Evolutionary conservation across 2,888 invertebrate genomes (phyloP).

Genomic region (Omphaloscelis lunosa): DNA sequence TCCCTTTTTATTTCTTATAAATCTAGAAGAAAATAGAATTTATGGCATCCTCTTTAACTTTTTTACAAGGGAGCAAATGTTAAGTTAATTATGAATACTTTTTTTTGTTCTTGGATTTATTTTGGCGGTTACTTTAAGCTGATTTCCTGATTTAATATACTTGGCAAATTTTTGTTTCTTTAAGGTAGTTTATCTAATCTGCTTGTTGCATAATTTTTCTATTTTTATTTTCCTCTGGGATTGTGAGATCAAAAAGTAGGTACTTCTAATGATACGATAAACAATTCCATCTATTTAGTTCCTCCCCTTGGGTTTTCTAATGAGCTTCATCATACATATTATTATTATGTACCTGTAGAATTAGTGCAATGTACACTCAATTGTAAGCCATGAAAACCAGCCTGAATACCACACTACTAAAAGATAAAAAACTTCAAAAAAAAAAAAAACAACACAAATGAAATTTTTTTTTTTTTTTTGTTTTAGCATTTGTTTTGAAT

Average conservation of each 20-base stretch:
- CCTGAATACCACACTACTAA: too few species aligned
- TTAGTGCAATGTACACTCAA: not conserved
- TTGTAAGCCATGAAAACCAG: not conserved
- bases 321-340: too few species aligned
- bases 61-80: slow-evolving; percentile 68
- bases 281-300: not conserved
- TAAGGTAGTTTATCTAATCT: not conserved
- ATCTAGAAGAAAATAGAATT: slow-evolving; percentile 80
- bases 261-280: not conserved
- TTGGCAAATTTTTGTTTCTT: not conserved
- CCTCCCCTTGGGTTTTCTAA: not conserved
- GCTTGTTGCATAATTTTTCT: not conserved
- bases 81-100: slow-evolving; percentile 67
- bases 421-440: too few species aligned
- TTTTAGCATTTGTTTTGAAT: not conserved
- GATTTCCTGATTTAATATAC: slow-evolving; percentile 39
- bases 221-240: not conserved
- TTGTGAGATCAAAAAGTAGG: not conserved
- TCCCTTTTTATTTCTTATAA: slow-evolving; percentile 79
- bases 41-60: slow-evolving; percentile 73
- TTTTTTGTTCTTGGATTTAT: slow-evolving; percentile 54
- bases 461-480: not conserved
- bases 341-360: too few species aligned
- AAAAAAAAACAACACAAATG: not conserved
- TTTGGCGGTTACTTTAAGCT: slow-evolving; percentile 34